Conservation (phyloP, 2,113 vertebrate species). For the Strigops habroptila region DNA sequence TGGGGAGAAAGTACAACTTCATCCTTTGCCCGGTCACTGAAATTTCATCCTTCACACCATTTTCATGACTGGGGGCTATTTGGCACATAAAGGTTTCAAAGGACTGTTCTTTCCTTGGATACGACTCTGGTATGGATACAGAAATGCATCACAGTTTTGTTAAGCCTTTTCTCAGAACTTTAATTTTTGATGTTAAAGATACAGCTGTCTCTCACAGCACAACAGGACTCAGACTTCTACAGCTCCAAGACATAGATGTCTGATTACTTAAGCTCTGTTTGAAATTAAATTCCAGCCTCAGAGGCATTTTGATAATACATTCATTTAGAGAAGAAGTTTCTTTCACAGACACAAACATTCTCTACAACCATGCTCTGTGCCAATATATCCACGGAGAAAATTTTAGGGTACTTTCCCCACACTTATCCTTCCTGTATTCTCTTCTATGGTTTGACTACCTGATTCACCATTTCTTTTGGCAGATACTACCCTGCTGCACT, state of each 20-base stretch:
- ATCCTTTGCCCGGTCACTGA: not conserved
- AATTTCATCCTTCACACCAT: not conserved
- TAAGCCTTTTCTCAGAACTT: slow-evolving; percentile 19
- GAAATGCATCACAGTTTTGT: not conserved
- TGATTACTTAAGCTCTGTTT: slow-evolving; percentile 67
- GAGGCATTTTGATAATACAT: slow-evolving; percentile 67
- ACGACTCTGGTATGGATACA: not conserved
- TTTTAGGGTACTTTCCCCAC: slow-evolving; percentile 46
- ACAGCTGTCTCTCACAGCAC: slow-evolving; percentile 35
- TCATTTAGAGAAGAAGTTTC: slow-evolving; percentile 53
- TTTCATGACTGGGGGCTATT: not conserved
- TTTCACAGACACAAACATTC: slow-evolving; percentile 41
- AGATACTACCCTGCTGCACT: not conserved
- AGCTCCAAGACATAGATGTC: slow-evolving; percentile 66
- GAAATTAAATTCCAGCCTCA: slow-evolving; percentile 70
- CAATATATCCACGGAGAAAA: not conserved
- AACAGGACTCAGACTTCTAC: slow-evolving; percentile 55
- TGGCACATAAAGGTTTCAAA: not conserved
- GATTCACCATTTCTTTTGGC: slow-evolving; percentile 14
- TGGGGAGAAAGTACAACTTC: not conserved
- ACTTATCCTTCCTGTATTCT: not conserved
- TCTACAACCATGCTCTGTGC: not conserved
- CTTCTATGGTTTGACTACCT: not conserved
- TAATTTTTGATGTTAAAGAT: slow-evolving; percentile 63
- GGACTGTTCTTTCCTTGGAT: not conserved